Evolutionary conservation across 2,113 vertebrate genomes (phyloP).

Genomic region (Brachypteracias leptosomus): DNA sequence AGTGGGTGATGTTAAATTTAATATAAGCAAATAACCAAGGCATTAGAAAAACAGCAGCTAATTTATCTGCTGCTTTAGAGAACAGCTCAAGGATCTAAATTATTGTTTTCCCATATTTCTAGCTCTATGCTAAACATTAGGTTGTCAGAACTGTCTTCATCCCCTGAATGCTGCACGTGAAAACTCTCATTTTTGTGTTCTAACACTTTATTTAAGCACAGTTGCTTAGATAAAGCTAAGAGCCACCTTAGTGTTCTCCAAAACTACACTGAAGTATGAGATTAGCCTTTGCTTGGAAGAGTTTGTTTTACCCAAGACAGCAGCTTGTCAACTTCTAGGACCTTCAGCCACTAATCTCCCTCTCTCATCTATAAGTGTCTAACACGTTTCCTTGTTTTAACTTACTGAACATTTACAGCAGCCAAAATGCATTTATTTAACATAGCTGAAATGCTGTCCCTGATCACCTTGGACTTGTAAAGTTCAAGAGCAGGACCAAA

Average conservation of each 20-base stretch:
- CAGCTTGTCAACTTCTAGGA: neutral
- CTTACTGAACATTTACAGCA: neutral
- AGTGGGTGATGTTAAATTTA: neutral
- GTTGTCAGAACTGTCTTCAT: neutral
- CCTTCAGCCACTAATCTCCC: neutral
- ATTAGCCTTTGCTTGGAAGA: neutral
- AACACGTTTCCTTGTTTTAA: neutral
- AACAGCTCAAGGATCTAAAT: neutral
- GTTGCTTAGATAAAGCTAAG: neutral
- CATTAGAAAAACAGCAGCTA: neutral
- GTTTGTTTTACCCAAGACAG: neutral
- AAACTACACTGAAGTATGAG: neutral
- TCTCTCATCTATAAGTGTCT: neutral
- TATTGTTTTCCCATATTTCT: neutral
- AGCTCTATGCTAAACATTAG: neutral
- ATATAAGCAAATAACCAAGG: neutral
- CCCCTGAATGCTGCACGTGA: neutral
- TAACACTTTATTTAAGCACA: neutral
- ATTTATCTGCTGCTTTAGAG: neutral
- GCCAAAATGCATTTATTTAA: neutral
- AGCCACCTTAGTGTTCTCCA: neutral
- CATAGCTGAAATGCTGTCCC: neutral
- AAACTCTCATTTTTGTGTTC: neutral
- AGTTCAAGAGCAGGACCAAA: neutral
- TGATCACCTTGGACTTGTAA: neutral